Base-by-base conservation (phyloP, 2,113 vertebrate species). In the Dryoscopus gambensis region DNA sequence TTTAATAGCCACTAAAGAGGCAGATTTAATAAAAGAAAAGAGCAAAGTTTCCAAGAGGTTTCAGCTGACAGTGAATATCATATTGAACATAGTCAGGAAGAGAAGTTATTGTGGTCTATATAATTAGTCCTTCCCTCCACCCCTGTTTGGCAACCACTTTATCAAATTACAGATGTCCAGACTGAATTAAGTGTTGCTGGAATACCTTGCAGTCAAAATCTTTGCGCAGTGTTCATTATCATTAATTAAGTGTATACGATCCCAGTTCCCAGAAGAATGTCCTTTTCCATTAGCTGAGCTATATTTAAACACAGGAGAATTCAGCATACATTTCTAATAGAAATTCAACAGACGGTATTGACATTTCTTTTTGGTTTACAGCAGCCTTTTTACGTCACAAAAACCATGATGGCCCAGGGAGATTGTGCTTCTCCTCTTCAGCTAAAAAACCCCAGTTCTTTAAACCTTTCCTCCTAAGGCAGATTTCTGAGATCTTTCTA, bases 231-330 rank as follows among this genome's bases (percentile, higher is more conserved):
- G 30, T 47, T 94, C 78, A 63, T 94, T 91, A 91, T 28, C 89
- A 62, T 93, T 93, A 94, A 93, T 96, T 94, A 95, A 91, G 62
- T 62, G 59, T 59, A 47, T 62, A 49, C 0, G 0, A 89, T 80
- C 46, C 39, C 44, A 82, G 46, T 77, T 96, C 89, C 91, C 90
- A 80, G 91, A 94, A 87, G 74, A 77, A 82, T 42, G 46, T 55
- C 46, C 46, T 89, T 55, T 79, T 71, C 50, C 82, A 57, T 86
- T 83, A 90, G 67, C 47, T 80, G 55, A 95, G 67, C 57, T 80
- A 42, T 70, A 80, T 77, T 96, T 91, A 91, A 93, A 77, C 78
- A 73, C 84, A 16, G 70, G 57, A 94, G 90, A 87, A 89, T 87
- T 64, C 74, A 89, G 31, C 46, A 81, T 84, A 37, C 31, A 75